Evolutionary conservation across 2,113 vertebrate species (phyloP), one percentile per base, ranked within the genome.

Genomic region (Edolisoma coerulescens): DNA sequence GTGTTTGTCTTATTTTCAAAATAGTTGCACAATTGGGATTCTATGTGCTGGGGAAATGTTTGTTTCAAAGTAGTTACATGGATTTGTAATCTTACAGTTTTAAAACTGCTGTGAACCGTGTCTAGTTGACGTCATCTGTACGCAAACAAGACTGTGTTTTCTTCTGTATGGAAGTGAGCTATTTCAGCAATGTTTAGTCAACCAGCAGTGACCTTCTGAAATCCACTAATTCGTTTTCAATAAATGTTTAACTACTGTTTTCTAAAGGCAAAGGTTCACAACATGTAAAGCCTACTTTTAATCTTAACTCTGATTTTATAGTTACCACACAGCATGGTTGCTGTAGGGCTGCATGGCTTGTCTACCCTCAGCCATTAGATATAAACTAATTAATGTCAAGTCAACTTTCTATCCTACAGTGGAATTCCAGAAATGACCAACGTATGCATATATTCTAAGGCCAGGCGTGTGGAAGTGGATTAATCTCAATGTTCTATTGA

Each of bases 211-310:
- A 97, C 96, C 97, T 94, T 93, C 93, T 89, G 21, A 83, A 93
- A 81, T 23, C 23, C 70, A 84, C 75, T 61, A 94, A 39, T 94
- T 90, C n/a, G 1, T 96, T 97, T 97, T 93, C 88, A 95, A 96
- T 96, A 93, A 97, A 98, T 98, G 85, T 98, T 98, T 98, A 98
- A 98, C 97, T 92, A 95, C 67, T 81, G 65, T 47, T 89, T 93
- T 95, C 94, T 74, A 54, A 95, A 80, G 85, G 75, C 52, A 91
- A 80, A 88, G 56, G 89, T 89, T 96, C 77, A 95, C 52, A 75
- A 71, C 11, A 15, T 22, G 26, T 35, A 47, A 28, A 68, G 27
- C 20, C 7, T 88, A 13, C 52, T 93, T 91, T 57, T 84, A 76
- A 60, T 56, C 68, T 77, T 77, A 52, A 52, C 21, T 59, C 16